Conservation (phyloP, 2,797 vertebrate species). For the Gymnopithys bicolor region DNA sequence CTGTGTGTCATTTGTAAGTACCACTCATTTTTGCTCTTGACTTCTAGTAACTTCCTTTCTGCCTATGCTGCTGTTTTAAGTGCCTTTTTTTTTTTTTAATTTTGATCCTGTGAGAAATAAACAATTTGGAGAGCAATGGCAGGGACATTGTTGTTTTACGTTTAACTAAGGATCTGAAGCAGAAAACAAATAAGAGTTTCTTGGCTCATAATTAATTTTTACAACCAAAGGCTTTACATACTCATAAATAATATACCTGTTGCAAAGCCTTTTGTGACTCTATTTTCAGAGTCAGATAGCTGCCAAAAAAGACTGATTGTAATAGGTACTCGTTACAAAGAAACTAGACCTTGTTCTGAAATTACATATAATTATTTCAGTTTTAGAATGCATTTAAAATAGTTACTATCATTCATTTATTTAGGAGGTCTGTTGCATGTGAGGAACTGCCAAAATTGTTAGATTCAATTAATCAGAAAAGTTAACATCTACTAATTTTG, state of each 20-base stretch:
- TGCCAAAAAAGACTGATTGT: constrained; percentile 59
- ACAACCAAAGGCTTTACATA: neutral
- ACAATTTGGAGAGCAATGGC: neutral
- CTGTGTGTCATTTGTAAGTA: neutral
- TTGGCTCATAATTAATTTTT: constrained; percentile 2
- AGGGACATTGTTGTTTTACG: neutral
- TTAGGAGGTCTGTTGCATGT: constrained; percentile 50
- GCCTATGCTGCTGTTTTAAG: neutral
- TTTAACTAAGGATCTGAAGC: neutral
- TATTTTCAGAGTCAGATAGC: constrained; percentile 25
- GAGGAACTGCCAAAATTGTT: constrained; percentile 67
- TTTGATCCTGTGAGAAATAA: neutral
- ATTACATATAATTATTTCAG: constrained; percentile 40
- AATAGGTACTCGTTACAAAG: constrained; percentile 44
- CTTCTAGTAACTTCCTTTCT: neutral
- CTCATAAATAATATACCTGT: constrained; percentile 10
- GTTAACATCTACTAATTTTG: constrained; percentile 68
- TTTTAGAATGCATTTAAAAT: constrained; percentile 60
- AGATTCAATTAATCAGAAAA: constrained; percentile 68
- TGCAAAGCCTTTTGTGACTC: neutral
- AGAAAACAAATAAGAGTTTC: neutral
- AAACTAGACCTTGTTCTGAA: constrained; percentile 41
- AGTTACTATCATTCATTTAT: constrained; percentile 58
- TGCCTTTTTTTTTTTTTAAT: neutral
- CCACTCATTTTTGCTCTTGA: neutral